A percentile compares a stretch with the other conserved stretches of the same genome.
Conservation (phyloP, 35 echinoderm and acorn worm genomes). For the Stichopus chloronotus region DNA sequence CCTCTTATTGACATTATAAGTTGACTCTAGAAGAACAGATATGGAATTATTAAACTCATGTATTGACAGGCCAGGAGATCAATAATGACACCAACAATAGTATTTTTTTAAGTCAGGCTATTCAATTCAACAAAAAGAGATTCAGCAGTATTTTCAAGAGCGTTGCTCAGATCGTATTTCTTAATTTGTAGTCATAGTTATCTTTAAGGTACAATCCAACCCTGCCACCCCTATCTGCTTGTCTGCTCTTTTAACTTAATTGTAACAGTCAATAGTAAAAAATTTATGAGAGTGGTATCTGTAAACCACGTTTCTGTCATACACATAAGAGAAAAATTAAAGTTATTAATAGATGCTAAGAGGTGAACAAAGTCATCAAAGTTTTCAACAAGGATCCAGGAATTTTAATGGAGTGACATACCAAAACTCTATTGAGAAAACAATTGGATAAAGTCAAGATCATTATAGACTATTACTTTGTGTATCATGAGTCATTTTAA, state of each 20-base stretch:
- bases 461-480: no score
- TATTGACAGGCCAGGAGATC: background rate
- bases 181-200: background rate
- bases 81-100: no score
- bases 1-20: background rate
- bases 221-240: background rate
- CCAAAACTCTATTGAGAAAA: no score
- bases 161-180: background rate
- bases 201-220: background rate
- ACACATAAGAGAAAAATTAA: background rate
- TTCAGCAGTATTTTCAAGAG: no score
- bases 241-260: background rate
- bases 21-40: background rate
- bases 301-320: slow-evolving; percentile 2
- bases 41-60: background rate
- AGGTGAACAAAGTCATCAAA: background rate
- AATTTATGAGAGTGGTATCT: background rate
- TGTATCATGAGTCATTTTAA: no score
- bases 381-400: background rate
- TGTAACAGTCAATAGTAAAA: background rate
- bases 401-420: background rate
- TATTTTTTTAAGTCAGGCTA: no score
- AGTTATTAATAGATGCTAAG: background rate
- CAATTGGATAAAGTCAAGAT: no score
- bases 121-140: no score